Base-by-base conservation (phyloP, 2,113 vertebrate genomes). In the Etia nguti region DNA sequence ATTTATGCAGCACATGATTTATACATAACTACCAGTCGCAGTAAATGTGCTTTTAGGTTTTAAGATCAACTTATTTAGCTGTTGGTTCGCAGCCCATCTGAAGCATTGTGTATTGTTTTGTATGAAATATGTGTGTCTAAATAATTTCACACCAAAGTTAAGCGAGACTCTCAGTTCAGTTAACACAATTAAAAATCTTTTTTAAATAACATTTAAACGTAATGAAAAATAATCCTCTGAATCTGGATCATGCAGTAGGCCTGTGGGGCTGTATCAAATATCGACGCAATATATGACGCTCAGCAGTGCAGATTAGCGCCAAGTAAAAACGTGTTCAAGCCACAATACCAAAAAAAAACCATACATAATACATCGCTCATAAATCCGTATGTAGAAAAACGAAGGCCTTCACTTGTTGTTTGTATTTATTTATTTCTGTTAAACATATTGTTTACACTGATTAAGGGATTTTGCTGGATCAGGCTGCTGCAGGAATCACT, bases 391-490 rank as follows among this genome's bases (percentile, higher is more conserved):
- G 5, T 24, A 46, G 20, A 73, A 77, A 68, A 9, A 24, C 24
- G 29, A 80, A 41, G 0, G 9, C 10, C 2, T 46, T 43, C 26
- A 59, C 20, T 4, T 31, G 26, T 77, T 50, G 6, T n/a, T 77
- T 46, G 24, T 20, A 77, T 77, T 77, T 77, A 8, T 77, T 77
- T 77, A 43, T 75, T 73, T 70, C 22, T 15, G 8, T 48, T 48
- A 18, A 29, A 75, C 1, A 31, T 50, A 20, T 31, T 29, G 18
- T 48, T 48, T 75, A 29, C 43, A 20, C 50, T 75, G 18, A 31
- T 50, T 31, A 13, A 43, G 70, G 6, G 1, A 0, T 0, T 11
- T 18, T 50, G 15, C 70, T 77, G 15, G 16, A 50, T 12, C 43
- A 50, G 43, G 43, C 10, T 29, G 15, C 41, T 73, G 15, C 16